These are phyloP conservation scores for Dinothrombium tinctorium DNA, from an alignment of 1,140 invertebrate genomes.

Conservation along the genomic window DNA sequence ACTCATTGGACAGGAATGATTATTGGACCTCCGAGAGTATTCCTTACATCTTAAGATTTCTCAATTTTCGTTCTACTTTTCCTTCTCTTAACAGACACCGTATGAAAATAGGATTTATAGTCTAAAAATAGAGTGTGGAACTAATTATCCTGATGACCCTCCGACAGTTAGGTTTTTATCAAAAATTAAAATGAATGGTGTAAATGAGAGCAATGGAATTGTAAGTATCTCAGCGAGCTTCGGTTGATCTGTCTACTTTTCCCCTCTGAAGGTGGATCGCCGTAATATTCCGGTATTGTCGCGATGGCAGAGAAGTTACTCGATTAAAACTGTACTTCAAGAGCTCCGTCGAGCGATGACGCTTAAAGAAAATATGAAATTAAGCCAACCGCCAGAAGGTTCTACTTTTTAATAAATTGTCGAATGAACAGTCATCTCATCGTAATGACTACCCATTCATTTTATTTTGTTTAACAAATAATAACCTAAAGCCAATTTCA, in stretches of 20 bases:
- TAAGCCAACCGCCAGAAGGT: conserved; percentile 75
- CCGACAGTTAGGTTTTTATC: conserved; percentile 84
- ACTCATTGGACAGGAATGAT: conserved; percentile 98
- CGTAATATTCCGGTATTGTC: conserved; percentile 68
- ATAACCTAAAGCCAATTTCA: no score
- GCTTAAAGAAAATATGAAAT: conserved; percentile 28
- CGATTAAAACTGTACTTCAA: conserved; percentile 82
- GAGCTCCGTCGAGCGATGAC: conserved; percentile 38
- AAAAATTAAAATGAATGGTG: conserved; percentile 95
- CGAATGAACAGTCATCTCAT: no score
- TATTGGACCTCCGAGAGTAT: conserved; percentile 86
- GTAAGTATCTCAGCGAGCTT: conserved; percentile 34
- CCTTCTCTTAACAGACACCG: conserved; percentile 48
- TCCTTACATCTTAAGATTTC: not conserved
- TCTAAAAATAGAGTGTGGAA: conserved; percentile 89
- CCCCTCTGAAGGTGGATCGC: conserved; percentile 52
- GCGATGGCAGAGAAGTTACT: conserved; percentile 81
- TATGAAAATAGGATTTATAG: conserved; percentile 99
- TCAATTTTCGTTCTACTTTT: not conserved
- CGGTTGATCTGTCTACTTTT: conserved; percentile 1
- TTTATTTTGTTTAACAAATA: no score
- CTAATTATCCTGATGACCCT: conserved; percentile 83
- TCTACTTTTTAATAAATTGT: conserved; percentile 44
- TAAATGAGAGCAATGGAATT: conserved; percentile 78
- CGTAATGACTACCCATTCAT: no score